Evolutionary conservation across 2,888 invertebrate genomes (phyloP), one percentile per base, ranked within the genome.

Genomic region (Hermaeophaga mercurialis): DNA sequence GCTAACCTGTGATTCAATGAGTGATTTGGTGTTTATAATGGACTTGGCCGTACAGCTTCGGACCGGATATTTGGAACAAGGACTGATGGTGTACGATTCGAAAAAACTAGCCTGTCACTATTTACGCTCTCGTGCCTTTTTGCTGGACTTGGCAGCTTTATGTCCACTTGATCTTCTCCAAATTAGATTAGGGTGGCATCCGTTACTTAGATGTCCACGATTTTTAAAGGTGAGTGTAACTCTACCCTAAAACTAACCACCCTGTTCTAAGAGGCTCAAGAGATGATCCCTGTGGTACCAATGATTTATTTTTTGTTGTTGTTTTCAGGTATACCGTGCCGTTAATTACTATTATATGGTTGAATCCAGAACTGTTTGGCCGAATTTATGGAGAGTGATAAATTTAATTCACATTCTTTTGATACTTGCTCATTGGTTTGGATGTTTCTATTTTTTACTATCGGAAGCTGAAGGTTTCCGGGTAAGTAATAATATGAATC

Each of bases 351-450:
- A 96, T 80, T 94, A 95, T 80, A 95, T 96, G 82, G 94, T 96
- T 70, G 96, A 96, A 79, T 95, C 96, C 46, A 81, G 96, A 69
- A 96, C 96, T 3, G 91, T 96, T 56, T 96, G 94, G 80, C 96
- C 96, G 17, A 96, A 96, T 81, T 85, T 96, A 76, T 95, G 96
- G 92, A 84, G 96, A 11, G 96, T 96, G 64, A 87, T 94, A 73
- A 96, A 96, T 80, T 84, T 96, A 61, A 93, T 96, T 67, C 96
- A 96, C 78, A 95, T 96, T 71, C 84, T 96, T 64, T 86, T 96
- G 69, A 91, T 96, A 72, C 83, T 96, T 70, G 95, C 96, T 46
- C 96, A 96, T 77, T 96, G 96, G 96, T 96, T 96, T 77, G 96
- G 96, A 54, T 96, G 96, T 79, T 96, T 96, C 82, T 96, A 96